These are phyloP conservation scores for Aphelocoma coerulescens DNA, from an alignment of 2,113 vertebrate species.

Conservation along the genomic window DNA sequence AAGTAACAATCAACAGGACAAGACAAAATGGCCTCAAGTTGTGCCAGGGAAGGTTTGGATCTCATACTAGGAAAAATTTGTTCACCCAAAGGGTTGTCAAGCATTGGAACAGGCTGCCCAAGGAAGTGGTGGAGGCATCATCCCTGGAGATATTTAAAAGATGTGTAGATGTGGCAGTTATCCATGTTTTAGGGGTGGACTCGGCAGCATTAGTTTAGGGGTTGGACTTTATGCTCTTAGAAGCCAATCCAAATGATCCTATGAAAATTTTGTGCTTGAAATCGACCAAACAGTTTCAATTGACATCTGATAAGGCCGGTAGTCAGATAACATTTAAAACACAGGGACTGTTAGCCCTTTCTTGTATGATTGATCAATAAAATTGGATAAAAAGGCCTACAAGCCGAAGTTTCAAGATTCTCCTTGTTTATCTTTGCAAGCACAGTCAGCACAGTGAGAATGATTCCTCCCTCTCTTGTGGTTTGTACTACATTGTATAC, in stretches of 20 bases:
- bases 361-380: not conserved
- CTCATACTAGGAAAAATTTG: not conserved
- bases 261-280: not conserved
- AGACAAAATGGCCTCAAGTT: not conserved
- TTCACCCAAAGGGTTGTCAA: not conserved
- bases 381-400: not conserved
- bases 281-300: not conserved
- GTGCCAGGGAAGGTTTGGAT: not conserved
- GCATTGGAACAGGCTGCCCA: not conserved
- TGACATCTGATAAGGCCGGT: not conserved
- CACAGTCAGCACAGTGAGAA: not conserved
- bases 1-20: not conserved
- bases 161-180: not conserved
- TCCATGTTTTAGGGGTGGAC: not conserved
- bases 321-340: not conserved
- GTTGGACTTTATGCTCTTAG: not conserved
- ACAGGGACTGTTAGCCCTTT: not conserved
- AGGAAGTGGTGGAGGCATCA: not conserved
- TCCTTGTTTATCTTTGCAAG: not conserved
- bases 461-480: not conserved
- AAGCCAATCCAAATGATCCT: not conserved
- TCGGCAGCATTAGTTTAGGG: not conserved
- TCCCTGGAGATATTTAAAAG: not conserved
- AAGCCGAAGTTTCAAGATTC: not conserved
- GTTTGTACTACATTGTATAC: not conserved